phyloP scores from a whole-genome alignment of 1,140 invertebrate species.

The Orchesella cincta region DNA sequence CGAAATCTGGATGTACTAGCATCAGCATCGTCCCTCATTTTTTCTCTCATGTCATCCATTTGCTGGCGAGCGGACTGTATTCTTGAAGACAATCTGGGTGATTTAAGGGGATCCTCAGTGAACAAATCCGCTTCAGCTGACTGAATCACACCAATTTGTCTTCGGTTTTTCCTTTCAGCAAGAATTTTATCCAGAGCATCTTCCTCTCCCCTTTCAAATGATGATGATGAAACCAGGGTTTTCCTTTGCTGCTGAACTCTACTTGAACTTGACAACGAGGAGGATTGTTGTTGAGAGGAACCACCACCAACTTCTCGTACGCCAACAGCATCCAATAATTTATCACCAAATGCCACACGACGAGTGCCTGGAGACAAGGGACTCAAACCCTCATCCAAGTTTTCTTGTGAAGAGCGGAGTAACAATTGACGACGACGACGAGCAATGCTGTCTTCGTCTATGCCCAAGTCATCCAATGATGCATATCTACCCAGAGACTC shows the following conservation, averaged over 20 bases:
- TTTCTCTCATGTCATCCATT: conserved; percentile 41
- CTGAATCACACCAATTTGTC: conserved; percentile 21
- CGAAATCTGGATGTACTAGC: conserved; percentile 37
- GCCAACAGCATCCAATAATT: conserved; percentile 41
- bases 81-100: neutral
- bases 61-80: conserved; percentile 7
- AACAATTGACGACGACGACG: neutral
- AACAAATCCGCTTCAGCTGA: conserved; percentile 34
- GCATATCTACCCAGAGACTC: neutral
- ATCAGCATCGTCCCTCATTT: conserved; percentile 39
- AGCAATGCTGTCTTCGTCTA: neutral
- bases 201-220: neutral
- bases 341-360: conserved; percentile 32
- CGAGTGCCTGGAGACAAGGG: conserved; percentile 6
- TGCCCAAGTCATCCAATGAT: conserved; percentile 29
- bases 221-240: neutral
- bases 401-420: conserved; percentile 1
- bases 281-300: neutral
- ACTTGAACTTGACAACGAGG: neutral
- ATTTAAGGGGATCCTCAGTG: conserved; percentile 43
- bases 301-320: conserved; percentile 1
- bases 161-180: conserved; percentile 16
- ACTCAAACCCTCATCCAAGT: conserved; percentile 7
- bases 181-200: conserved; percentile 37
- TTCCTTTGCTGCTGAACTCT: neutral